Evolutionary conservation across 2,797 vertebrate genomes (phyloP).

Genomic region (Sylvia borin): DNA sequence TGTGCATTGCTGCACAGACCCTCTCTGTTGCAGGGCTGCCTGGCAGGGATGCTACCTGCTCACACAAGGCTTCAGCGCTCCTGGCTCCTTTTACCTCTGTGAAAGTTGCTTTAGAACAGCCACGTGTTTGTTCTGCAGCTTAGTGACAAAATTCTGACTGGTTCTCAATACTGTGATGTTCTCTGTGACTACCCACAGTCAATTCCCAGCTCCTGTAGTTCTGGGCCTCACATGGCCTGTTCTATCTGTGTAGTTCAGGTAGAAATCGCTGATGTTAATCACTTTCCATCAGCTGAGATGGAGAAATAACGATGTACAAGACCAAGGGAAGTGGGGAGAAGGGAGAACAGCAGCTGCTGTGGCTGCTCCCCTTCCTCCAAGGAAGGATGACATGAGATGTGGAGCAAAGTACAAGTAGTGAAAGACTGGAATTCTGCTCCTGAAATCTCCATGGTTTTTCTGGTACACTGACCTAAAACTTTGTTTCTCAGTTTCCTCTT

Average conservation of each 20-base stretch:
- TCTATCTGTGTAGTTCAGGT: not conserved
- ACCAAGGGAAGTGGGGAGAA: not conserved
- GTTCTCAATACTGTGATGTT: not conserved
- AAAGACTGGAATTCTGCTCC: not conserved
- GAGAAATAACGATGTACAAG: not conserved
- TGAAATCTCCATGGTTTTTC: not conserved
- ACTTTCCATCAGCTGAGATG: not conserved
- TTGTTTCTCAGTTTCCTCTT: not conserved
- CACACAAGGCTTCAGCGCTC: not conserved
- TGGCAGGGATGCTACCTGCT: not conserved
- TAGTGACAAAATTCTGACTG: not conserved
- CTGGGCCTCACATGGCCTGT: not conserved
- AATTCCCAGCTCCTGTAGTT: not conserved
- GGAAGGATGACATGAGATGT: not conserved
- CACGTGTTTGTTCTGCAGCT: not conserved
- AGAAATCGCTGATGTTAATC: not conserved
- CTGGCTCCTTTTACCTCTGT: not conserved
- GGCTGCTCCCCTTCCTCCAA: not conserved
- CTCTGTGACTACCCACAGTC: not conserved
- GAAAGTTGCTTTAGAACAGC: not conserved
- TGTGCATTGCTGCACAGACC: not conserved
- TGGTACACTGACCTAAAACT: not conserved
- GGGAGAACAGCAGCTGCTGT: not conserved
- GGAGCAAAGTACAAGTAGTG: not conserved
- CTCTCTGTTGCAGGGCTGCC: not conserved